These are phyloP conservation scores for Macrophya annulata DNA, from an alignment of 2,888 invertebrate genomes.

Conservation along the genomic window DNA sequence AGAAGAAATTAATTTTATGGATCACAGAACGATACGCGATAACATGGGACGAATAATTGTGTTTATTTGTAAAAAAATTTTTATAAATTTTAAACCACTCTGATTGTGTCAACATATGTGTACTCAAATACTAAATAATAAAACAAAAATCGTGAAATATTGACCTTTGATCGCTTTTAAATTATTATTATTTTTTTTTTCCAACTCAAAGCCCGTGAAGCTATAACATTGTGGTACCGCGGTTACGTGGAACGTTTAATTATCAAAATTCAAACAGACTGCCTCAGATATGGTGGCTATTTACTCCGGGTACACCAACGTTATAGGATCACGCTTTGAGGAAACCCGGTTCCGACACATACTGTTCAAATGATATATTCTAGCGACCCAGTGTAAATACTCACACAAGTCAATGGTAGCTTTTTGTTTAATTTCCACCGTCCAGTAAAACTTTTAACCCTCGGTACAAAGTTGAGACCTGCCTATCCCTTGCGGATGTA, in stretches of 20 bases:
- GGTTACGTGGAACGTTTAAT: conserved; percentile 42
- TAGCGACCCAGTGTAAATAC: conserved; percentile 63
- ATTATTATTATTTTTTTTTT: not conserved
- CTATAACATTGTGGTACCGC: conserved; percentile 39
- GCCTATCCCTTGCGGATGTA: not conserved
- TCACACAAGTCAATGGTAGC: conserved; percentile 61
- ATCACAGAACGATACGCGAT: conserved; percentile 5
- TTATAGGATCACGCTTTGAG: conserved; percentile 51
- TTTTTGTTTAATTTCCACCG: conserved; percentile 38
- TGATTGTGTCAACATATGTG: not conserved
- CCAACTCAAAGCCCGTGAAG: conserved; percentile 30
- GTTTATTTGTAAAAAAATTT: not conserved
- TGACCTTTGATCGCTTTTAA: conserved; percentile 13
- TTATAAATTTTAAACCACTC: not conserved
- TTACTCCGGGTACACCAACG: conserved; percentile 62
- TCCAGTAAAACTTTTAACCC: not conserved
- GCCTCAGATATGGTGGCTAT: conserved; percentile 58
- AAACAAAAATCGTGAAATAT: conserved; percentile 3
- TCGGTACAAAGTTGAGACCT: not conserved
- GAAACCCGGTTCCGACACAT: conserved; percentile 28
- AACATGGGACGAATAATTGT: not conserved
- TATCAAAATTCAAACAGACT: conserved; percentile 46
- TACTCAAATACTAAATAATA: not conserved
- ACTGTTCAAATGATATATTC: conserved; percentile 38
- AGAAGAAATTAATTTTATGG: not conserved